Conservation (phyloP, 1,140 invertebrate genomes). For the Hyles vespertilio region DNA sequence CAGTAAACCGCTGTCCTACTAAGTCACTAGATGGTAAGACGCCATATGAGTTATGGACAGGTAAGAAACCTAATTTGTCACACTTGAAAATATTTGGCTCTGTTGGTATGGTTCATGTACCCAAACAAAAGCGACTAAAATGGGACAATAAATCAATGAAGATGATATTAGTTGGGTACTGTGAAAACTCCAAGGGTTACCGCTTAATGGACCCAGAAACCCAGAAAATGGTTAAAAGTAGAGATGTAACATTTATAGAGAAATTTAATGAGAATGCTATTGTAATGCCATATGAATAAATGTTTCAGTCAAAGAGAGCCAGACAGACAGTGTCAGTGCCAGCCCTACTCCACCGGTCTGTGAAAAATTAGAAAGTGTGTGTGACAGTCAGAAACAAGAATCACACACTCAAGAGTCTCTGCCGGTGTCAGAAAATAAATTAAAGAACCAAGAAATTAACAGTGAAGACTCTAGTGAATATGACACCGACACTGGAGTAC, state of each 20-base stretch:
- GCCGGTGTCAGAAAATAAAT: no score
- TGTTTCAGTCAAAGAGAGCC: no score
- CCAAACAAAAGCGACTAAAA: slow-evolving; percentile 50
- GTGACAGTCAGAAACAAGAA: neutral
- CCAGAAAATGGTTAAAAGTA: no score
- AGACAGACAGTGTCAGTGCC: neutral
- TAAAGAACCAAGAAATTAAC: no score
- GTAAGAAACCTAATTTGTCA: slow-evolving; percentile 44
- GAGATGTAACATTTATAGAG: slow-evolving; percentile 2
- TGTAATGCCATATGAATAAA: neutral
- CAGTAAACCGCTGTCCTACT: slow-evolving; percentile 26
- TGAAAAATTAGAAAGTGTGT: slow-evolving; percentile 25
- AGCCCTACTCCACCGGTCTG: neutral
- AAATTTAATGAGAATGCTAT: neutral
- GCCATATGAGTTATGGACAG: slow-evolving; percentile 55
- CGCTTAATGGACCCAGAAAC: slow-evolving; percentile 35
- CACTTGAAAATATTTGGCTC: slow-evolving; percentile 52
- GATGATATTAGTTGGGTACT: slow-evolving; percentile 52
- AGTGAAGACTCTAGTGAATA: no score
- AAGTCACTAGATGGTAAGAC: slow-evolving; percentile 28
- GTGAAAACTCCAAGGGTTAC: slow-evolving; percentile 30
- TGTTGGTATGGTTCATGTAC: slow-evolving; percentile 48
- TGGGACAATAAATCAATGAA: slow-evolving; percentile 48
- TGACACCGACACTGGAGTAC: no score
- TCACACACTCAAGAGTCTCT: no score